Percentiles rank a stretch among this genome's conserved stretches.
These are phyloP conservation scores for Macrophya alboannulata DNA, from an alignment of 2,888 invertebrate species.

Conservation along the genomic window DNA sequence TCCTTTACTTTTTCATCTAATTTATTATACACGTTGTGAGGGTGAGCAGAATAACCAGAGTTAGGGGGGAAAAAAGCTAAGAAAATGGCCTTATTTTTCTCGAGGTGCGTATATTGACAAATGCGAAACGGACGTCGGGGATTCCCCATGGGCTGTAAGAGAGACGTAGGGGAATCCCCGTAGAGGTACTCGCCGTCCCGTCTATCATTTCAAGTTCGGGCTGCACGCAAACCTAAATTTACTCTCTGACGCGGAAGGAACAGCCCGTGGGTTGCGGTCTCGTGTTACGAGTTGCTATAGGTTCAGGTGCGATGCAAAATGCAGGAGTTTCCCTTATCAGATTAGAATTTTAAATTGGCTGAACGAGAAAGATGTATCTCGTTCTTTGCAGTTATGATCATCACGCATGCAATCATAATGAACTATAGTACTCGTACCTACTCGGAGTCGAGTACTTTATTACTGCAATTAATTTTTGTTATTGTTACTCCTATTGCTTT, in stretches of 20 bases:
- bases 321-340: constrained; percentile 21
- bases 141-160: constrained; percentile 29
- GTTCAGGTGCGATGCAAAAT: not conserved
- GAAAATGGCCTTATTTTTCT: not conserved
- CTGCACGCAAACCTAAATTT: constrained; percentile 32
- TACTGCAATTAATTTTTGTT: not conserved
- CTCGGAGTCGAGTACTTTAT: constrained; percentile 14
- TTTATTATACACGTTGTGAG: not conserved
- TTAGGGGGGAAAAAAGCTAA: not conserved
- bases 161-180: constrained; percentile 18
- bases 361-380: not conserved
- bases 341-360: constrained; percentile 30
- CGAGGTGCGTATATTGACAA: not conserved
- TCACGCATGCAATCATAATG: not conserved
- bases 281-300: constrained; percentile 4
- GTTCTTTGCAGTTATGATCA: constrained; percentile 15
- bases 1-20: not conserved
- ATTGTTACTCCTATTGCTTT: not conserved
- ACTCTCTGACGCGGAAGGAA: not conserved
- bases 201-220: constrained; percentile 26
- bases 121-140: not conserved
- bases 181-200: constrained; percentile 3
- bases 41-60: not conserved
- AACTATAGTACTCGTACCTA: not conserved
- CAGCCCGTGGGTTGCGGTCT: not conserved